A percentile compares a stretch with the other conserved stretches of the same genome.
Conservation (phyloP, 37 sponge, comb jelly and placozoan genomes). For the Axinella damicornis region DNA sequence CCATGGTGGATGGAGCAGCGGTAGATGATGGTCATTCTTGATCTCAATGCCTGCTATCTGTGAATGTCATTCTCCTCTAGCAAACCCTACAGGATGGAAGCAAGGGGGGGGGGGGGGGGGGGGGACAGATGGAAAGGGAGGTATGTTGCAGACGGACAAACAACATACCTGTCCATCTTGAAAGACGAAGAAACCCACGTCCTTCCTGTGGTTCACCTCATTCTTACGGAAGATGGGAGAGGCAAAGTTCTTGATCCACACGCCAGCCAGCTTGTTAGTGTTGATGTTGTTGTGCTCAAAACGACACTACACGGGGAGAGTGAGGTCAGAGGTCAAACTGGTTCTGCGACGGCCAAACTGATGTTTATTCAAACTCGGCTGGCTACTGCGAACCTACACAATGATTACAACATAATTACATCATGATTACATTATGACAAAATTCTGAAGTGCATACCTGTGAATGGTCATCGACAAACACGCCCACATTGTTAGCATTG, state of each 20-base stretch:
- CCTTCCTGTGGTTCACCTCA: constrained; percentile 79
- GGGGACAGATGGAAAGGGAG: background rate
- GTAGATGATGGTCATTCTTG: constrained; percentile 80
- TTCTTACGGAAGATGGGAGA: constrained; percentile 74
- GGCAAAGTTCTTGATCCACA: constrained; percentile 87
- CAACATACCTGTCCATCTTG: constrained; percentile 87
- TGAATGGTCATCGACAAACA: constrained; percentile 86
- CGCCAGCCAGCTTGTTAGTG: constrained; percentile 86
- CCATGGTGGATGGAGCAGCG: constrained; percentile 82
- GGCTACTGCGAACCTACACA: no score
- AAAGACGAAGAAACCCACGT: constrained; percentile 90
- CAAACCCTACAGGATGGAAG: no score
- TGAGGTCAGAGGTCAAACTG: no score
- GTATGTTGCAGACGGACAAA: no score
- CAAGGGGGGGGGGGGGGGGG: no score
- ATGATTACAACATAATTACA: no score
- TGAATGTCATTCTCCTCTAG: constrained; percentile 82
- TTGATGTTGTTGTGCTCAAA: constrained; percentile 77
- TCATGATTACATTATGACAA: no score
- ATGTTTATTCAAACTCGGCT: no score
- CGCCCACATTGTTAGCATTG: constrained; percentile 85
- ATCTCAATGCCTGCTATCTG: constrained; percentile 88
- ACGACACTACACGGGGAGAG: constrained; percentile 38
- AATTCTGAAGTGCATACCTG: no score
- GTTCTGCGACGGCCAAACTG: no score